phyloP scores from a whole-genome alignment of 2,113 vertebrate species.

The Galeopterus variegatus region DNA sequence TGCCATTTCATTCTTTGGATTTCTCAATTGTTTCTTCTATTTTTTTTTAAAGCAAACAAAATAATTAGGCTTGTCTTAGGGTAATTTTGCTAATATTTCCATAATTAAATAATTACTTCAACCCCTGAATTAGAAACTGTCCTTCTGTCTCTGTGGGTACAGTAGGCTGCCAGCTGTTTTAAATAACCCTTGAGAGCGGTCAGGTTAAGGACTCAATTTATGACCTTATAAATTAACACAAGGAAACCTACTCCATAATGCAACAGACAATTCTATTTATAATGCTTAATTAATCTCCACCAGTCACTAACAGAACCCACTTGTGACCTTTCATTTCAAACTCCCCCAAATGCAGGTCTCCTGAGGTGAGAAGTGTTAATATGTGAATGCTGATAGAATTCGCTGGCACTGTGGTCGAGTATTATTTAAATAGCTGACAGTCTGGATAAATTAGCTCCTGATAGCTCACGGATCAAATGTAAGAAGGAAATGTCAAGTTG shows the following conservation, averaged over 20 bases:
- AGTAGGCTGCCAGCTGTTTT: slow-evolving; percentile 83
- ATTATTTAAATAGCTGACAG: slow-evolving; percentile 70
- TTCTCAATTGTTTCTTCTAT: slow-evolving; percentile 60
- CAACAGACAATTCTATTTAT: slow-evolving; percentile 87
- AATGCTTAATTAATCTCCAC: slow-evolving; percentile 87
- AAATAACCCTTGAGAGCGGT: slow-evolving; percentile 83
- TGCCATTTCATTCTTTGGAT: slow-evolving; percentile 62
- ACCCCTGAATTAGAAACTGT: slow-evolving; percentile 69
- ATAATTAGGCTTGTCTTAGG: slow-evolving; percentile 67
- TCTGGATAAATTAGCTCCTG: slow-evolving; percentile 75
- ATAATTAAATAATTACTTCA: slow-evolving; percentile 76
- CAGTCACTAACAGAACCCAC: slow-evolving; percentile 81
- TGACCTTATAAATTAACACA: slow-evolving; percentile 84
- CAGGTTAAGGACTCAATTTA: slow-evolving; percentile 87
- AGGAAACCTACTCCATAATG: slow-evolving; percentile 83
- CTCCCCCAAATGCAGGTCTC: slow-evolving; percentile 78
- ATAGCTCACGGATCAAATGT: slow-evolving; percentile 71
- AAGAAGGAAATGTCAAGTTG: slow-evolving; percentile 71
- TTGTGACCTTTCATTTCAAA: slow-evolving; percentile 86
- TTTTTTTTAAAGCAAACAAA: slow-evolving; percentile 56
- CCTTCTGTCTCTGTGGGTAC: slow-evolving; percentile 74
- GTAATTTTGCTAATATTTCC: slow-evolving; percentile 77
- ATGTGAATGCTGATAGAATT: slow-evolving; percentile 80
- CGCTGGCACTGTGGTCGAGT: slow-evolving; percentile 76
- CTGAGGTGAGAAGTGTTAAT: slow-evolving; percentile 80